These are phyloP conservation scores for Cylindroiulus punctatus DNA, from an alignment of 2,888 invertebrate species.

Conservation along the genomic window DNA sequence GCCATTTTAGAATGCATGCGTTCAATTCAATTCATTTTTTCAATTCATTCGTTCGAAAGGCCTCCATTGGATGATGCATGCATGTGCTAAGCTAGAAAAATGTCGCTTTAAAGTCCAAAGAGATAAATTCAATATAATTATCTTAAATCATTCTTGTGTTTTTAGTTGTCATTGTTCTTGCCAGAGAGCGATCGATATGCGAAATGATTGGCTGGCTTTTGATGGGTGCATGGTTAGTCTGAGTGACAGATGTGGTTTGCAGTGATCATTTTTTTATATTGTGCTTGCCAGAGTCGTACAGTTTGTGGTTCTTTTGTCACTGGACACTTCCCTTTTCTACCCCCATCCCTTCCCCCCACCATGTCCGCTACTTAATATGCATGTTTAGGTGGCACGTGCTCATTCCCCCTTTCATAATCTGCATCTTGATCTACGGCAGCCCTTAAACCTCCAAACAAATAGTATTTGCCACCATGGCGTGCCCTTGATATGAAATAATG, in stretches of 20 bases:
- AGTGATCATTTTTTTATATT: constrained; percentile 4
- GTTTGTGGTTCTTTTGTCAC: background rate
- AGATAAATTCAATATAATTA: too few species aligned
- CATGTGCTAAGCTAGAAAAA: too few species aligned
- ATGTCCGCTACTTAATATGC: constrained; percentile 6
- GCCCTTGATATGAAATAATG: constrained; percentile 28
- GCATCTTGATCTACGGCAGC: constrained; percentile 15
- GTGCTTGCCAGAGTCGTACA: background rate
- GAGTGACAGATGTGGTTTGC: background rate
- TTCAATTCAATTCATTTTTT: too few species aligned
- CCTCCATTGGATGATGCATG: too few species aligned
- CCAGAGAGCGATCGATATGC: background rate
- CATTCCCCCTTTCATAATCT: background rate
- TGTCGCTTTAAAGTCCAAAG: too few species aligned
- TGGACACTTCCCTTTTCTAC: background rate
- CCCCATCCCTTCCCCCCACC: background rate
- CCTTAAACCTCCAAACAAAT: constrained; percentile 12
- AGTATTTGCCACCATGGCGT: background rate
- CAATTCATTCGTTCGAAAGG: too few species aligned
- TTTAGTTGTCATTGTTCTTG: too few species aligned
- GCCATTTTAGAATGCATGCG: too few species aligned
- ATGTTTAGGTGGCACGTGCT: constrained; percentile 25
- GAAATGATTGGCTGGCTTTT: background rate
- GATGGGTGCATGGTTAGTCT: background rate
- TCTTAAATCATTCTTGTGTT: too few species aligned